A percentile compares a stretch with the other conserved stretches of the same genome.
Conservation (phyloP, 2,888 invertebrate genomes). For the Lagria hirta region DNA sequence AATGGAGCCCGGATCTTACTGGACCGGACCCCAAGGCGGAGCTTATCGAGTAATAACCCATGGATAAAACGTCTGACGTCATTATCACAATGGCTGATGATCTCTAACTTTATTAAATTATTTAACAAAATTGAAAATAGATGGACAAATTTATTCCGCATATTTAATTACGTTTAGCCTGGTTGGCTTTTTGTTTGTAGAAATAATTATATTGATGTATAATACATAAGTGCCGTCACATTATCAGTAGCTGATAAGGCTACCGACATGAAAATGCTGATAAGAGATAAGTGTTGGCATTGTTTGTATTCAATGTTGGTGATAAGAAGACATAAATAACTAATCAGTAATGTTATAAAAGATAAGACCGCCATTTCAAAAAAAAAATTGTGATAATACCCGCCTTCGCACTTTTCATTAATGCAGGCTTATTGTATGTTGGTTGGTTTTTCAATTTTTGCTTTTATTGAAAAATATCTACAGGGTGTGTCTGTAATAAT, state of each 20-base stretch:
- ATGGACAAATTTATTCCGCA: too few relatives aligned
- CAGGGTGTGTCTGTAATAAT: too few relatives aligned
- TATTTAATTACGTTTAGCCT: too few relatives aligned
- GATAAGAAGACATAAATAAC: conserved; percentile 46
- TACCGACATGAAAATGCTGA: conserved; percentile 44
- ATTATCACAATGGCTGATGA: conserved; percentile 45
- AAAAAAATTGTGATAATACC: conserved; percentile 18
- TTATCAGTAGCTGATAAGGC: conserved; percentile 31
- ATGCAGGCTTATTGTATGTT: conserved; percentile 15
- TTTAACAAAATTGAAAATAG: too few relatives aligned
- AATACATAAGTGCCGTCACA: conserved; percentile 12
- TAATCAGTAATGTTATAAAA: conserved; percentile 43
- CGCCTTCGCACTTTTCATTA: conserved; percentile 15
- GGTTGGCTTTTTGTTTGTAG: too few relatives aligned
- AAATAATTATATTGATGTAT: too few relatives aligned
- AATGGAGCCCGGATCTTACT: conserved; percentile 22
- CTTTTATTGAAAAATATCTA: too few relatives aligned
- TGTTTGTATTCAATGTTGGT: conserved; percentile 45
- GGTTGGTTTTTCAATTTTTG: conserved; percentile 7
- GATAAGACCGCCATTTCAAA: conserved; percentile 45
- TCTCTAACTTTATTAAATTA: too few relatives aligned
- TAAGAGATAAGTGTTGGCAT: conserved; percentile 44
- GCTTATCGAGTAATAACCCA: conserved; percentile 47
- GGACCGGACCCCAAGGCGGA: conserved; percentile 43
- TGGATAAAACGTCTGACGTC: conserved; percentile 44